phyloP scores from a whole-genome alignment of 2,888 invertebrate genomes.

The Lasiommata megera region DNA sequence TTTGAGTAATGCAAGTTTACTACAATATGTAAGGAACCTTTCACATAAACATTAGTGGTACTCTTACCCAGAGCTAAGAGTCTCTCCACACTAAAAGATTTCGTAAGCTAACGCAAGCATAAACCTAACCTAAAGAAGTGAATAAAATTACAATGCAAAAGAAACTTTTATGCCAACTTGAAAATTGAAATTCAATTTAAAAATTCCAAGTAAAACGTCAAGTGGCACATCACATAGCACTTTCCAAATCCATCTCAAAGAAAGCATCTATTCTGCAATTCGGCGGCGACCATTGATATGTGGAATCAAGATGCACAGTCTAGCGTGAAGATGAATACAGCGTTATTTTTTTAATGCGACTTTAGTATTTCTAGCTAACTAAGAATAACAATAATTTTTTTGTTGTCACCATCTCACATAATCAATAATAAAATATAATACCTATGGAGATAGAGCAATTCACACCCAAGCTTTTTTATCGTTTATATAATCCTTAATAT shows the following conservation, averaged over 20 bases:
- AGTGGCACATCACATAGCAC: conserved; percentile 24
- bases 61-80: too few species aligned
- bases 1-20: too few species aligned
- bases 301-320: background rate
- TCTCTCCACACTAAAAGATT: background rate
- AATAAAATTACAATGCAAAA: conserved; percentile 10
- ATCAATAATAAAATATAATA: too few species aligned
- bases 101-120: background rate
- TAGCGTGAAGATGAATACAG: background rate
- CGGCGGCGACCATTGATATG: background rate
- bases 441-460: too few species aligned
- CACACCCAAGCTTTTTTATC: too few species aligned
- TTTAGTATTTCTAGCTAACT: too few species aligned
- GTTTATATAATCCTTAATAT: too few species aligned
- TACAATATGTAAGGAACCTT: too few species aligned
- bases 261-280: conserved; percentile 24
- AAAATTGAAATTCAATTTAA: conserved; percentile 16
- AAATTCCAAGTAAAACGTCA: conserved; percentile 21
- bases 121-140: background rate
- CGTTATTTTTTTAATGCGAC: too few species aligned
- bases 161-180: conserved; percentile 8
- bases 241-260: conserved; percentile 28
- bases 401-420: too few species aligned
- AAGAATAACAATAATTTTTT: too few species aligned
- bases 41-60: too few species aligned